Base-by-base conservation (phyloP, 2,888 invertebrate species). In the Bellardia bayeri region DNA sequence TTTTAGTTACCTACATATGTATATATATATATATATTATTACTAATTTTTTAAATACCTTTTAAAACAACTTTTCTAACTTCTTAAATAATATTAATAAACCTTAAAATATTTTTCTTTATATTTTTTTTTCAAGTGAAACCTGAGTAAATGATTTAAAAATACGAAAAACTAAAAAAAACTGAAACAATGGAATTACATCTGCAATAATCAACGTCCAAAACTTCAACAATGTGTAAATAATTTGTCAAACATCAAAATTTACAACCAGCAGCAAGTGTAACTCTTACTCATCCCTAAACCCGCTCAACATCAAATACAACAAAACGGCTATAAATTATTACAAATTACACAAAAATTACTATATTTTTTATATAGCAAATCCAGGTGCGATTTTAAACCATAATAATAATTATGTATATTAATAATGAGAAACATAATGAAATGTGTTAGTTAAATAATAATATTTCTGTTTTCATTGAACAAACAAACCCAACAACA, bases 321-420 rank as follows among this genome's bases (percentile, higher is more conserved):
- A 16, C 13, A 5, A 61, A 72, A 49, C 16, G 75, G 68, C 61
- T 51, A 49, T 7, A 61, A 49, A 56, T 74, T 37, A n/a, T 45
- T 56, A 68, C 3, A 42, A 61, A n/a, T 4, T 45, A 30, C 5
- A 37, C 6, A 61, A 5, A 63, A 16, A 64, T 23, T 30, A 11
- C 8, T 5, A 23, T 56, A 56, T 56, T 23, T 30, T 7, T 8
- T 5, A 23, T 56, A 56, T 56, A 49, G 30, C 71, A 56, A 45
- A 68, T 23, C 45, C 68, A 79, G 80, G 80, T 85, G 80, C 74
- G 80, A 80, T 49, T 51, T 74, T 45, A 74, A 74, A 33, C n/a
- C 42, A 66, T 61, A 11, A 58, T 30, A 45, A 68, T 40, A 1
- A 74, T 11, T 9, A 72, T n/a, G n/a, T n/a, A n/a, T 56, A 23